Evolutionary conservation across 1,140 invertebrate genomes (phyloP).

Genomic region (Pomacea maculata): DNA sequence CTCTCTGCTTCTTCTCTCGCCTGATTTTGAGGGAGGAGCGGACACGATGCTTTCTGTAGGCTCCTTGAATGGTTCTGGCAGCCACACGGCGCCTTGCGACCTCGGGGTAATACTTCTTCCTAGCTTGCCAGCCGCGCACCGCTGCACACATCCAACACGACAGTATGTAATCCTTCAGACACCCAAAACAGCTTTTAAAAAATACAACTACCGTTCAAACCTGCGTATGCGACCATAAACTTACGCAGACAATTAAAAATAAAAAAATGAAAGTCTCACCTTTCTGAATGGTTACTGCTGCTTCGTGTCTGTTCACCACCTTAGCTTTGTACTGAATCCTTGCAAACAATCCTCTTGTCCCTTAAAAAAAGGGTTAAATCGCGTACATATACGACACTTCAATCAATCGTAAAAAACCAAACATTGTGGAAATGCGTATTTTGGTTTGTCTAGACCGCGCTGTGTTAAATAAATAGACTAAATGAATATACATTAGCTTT

Average conservation of each 20-base stretch:
- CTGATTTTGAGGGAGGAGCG: constrained; percentile 27
- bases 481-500: no score
- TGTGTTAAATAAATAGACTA: no score
- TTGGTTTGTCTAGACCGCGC: no score
- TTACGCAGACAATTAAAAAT: no score
- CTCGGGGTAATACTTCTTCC: constrained; percentile 36
- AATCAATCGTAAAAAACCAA: no score
- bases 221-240: no score
- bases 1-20: constrained; percentile 27
- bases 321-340: constrained; percentile 36
- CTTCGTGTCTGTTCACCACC: constrained; percentile 33
- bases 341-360: constrained; percentile 17
- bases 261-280: constrained; percentile 20
- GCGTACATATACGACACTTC: no score
- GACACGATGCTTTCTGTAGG: constrained; percentile 35
- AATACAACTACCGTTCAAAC: no score
- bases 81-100: constrained; percentile 34
- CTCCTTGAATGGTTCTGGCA: constrained; percentile 38
- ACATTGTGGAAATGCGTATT: no score
- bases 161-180: background rate
- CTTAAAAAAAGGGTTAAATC: background rate
- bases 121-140: constrained; percentile 36
- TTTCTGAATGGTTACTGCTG: constrained; percentile 50
- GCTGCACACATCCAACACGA: constrained; percentile 29
- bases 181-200: no score